Base-by-base conservation (phyloP, 2,797 vertebrate genomes). In the Sciaenops ocellatus region DNA sequence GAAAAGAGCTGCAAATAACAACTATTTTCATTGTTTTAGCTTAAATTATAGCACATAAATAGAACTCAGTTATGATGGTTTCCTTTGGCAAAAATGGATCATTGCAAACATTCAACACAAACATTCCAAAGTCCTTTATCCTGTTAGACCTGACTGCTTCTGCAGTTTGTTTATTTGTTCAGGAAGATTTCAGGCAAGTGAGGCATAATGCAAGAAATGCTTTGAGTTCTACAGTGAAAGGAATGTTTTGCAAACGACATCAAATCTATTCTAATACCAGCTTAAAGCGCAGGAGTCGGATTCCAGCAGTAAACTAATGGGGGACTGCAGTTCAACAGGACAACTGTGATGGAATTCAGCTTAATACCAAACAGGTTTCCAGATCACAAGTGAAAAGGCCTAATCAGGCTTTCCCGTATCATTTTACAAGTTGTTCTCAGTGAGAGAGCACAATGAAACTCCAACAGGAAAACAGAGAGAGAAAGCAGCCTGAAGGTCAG, bases 351-450 rank as follows among this genome's bases (percentile, higher is more conserved):
- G 48, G 51, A 59, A 79, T 79, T 78, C 47, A 59, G 59, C 81
- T 63, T 44, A 50, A 62, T 22, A 17, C 24, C 69, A 79, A 83
- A 93, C 86, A 73, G 87, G 86, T 92, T 85, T 84, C 46, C 22
- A 60, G 15, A 57, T 11, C 20, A 10, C 59, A 24, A 48, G 16
- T 76, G 57, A 79, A 84, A 77, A 78, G 60, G 22, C 78, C 30
- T 24, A 30, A 51, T 54, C 3, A 17, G 59, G 65, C 55, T 47
- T 69, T 74, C 17, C 56, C 42, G 24, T 80, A 90, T 90, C 83
- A 5, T 26, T 87, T 91, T 84, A 90, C 89, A 74, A 5, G 64
- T 44, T 57, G 70, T 28, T 83, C 74, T 85, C 73, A 28, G 28
- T 61, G 38, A 28, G 56, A 75, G 56, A 61, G 28, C 59, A 54